phyloP scores from a whole-genome alignment of 2,797 vertebrate species.

The Limosa lapponica region DNA sequence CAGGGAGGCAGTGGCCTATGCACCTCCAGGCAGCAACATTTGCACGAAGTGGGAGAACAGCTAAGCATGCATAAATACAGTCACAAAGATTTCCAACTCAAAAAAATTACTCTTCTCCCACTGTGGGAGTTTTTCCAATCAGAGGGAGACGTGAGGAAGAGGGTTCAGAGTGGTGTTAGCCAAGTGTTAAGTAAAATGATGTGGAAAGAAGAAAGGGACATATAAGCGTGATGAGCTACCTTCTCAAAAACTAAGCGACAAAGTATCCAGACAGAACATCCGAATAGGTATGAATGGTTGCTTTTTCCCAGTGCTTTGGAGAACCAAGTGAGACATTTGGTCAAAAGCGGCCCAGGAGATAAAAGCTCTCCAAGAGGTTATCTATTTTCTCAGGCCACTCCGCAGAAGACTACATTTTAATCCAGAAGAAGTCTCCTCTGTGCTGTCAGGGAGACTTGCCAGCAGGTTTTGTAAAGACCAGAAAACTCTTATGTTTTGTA shows the following conservation, averaged over 20 bases:
- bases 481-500: background rate
- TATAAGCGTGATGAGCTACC: background rate
- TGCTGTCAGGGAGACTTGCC: background rate
- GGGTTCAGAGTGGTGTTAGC: background rate
- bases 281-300: background rate
- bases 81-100: background rate
- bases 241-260: background rate
- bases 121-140: background rate
- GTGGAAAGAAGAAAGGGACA: background rate
- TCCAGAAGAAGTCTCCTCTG: background rate
- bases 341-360: background rate
- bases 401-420: background rate
- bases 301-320: background rate
- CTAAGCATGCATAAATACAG: background rate
- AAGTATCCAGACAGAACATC: background rate
- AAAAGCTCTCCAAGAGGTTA: background rate
- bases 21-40: background rate
- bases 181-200: background rate
- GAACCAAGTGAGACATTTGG: background rate
- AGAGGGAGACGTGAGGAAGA: background rate
- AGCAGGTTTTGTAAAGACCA: background rate
- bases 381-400: background rate
- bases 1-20: background rate
- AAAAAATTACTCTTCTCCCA: background rate
- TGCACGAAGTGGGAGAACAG: background rate